Conservation (phyloP, 2,888 invertebrate species). For the Acanthosepion pharaonis region DNA sequence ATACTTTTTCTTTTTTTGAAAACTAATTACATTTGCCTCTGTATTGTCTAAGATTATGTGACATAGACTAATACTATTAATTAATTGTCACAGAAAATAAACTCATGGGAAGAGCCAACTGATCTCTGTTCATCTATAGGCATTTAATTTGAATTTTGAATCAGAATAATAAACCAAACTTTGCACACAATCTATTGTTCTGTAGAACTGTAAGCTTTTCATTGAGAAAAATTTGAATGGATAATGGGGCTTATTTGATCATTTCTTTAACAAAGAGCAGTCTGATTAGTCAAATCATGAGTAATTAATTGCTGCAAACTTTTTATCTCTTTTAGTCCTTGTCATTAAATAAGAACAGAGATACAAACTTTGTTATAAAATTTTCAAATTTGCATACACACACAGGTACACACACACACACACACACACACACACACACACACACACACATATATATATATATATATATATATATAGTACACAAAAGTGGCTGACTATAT, state of each 20-base stretch:
- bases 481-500: background rate
- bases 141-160: background rate
- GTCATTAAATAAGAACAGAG: background rate
- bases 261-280: background rate
- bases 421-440: too few species aligned
- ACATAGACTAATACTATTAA: conserved; percentile 10
- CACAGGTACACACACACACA: too few species aligned
- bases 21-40: background rate
- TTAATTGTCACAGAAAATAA: background rate
- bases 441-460: too few species aligned
- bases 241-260: background rate
- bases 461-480: background rate
- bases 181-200: conserved; percentile 15
- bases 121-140: conserved; percentile 2
- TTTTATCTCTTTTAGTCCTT: background rate
- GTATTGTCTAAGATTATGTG: background rate
- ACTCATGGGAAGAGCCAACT: background rate
- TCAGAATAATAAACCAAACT: background rate
- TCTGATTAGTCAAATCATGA: background rate
- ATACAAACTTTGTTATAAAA: background rate
- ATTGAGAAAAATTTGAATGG: background rate
- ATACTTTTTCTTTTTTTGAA: background rate
- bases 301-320: background rate
- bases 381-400: background rate
- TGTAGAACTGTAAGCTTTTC: background rate